Conservation (phyloP, 1,140 invertebrate genomes). For the Harlomillsia oculata region DNA sequence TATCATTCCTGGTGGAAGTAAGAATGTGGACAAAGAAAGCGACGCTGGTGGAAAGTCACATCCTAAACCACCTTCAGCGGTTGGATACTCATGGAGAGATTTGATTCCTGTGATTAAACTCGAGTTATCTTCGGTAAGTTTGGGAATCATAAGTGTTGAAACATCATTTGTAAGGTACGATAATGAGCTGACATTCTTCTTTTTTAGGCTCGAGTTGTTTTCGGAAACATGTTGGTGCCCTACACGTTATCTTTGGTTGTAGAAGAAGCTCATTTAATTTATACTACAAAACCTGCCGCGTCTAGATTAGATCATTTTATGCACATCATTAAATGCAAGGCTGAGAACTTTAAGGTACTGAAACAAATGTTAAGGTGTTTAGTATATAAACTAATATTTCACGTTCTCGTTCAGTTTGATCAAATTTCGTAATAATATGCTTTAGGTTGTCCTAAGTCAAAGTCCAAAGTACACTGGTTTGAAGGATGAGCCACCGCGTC, state of each 20-base stretch:
- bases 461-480: constrained; percentile 88
- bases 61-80: constrained; percentile 31
- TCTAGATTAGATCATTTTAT: constrained; percentile 88
- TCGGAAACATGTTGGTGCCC: constrained; percentile 91
- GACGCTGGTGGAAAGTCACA: constrained; percentile 23
- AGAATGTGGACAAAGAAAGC: constrained; percentile 41
- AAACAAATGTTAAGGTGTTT: neutral
- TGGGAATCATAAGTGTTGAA: too few relatives aligned
- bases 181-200: too few relatives aligned
- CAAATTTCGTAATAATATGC: neutral
- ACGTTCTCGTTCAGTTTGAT: too few relatives aligned
- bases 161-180: too few relatives aligned
- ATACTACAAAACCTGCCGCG: constrained; percentile 88
- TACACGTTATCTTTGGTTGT: constrained; percentile 85
- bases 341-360: constrained; percentile 77
- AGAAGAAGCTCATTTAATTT: constrained; percentile 88
- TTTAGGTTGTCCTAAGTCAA: constrained; percentile 73
- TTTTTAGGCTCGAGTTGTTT: constrained; percentile 73
- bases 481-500: constrained; percentile 87
- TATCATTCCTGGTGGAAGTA: constrained; percentile 53
- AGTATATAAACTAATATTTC: neutral
- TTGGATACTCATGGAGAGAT: constrained; percentile 75
- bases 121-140: constrained; percentile 69
- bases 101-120: constrained; percentile 94
- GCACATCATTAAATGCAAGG: constrained; percentile 89